Evolutionary conservation across 2,888 invertebrate species (phyloP), one percentile per base, ranked within the genome.

Genomic region (Caenorhabditis plicata): DNA sequence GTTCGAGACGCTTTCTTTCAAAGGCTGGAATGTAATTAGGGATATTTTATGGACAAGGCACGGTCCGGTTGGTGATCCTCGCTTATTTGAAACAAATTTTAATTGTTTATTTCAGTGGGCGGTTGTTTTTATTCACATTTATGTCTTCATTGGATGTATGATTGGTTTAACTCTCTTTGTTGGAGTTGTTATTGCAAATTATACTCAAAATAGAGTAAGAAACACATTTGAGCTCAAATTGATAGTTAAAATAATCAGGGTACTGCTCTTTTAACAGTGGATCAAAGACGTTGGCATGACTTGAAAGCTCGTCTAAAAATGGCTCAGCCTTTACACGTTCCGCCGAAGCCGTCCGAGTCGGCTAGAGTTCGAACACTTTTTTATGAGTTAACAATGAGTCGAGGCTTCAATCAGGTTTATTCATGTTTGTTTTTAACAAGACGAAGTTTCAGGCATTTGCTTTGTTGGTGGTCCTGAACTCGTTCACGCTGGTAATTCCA

Each of bases 101-200:
- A 20, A 39, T 33, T 23, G 13, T 45, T 5, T n/a, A 36, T 53
- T 68, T 57, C 44, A 75, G 72, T 80, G 80, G 80, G 78, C 80
- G 81, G 94, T 95, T 0, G 89, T 98, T 71, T 99, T 96, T 83
- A 96, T 99, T 68, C 98, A 99, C 82, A 90, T 99, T 56, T 99
- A 96, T 82, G 98, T 99, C 73, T 99, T 99, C 83, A 87, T 98
- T 83, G 98, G 98, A 32, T 98, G 96, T 82, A 96, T 99, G 96
- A 99, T 99, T 82, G 98, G 98, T 2, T 84, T 99, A 52, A 99
- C 98, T 0, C 83, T 99, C 60, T 99, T 99, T 83, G 98, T 99
- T 19, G 98, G 98, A 77, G 98, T 99, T 1, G 98, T 99, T 29
- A 98, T 99, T 83, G 98, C 98, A 1, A 99, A 99, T 85, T 99